Base-by-base conservation (phyloP, 2,888 invertebrate genomes). In the Axea sp. region DNA sequence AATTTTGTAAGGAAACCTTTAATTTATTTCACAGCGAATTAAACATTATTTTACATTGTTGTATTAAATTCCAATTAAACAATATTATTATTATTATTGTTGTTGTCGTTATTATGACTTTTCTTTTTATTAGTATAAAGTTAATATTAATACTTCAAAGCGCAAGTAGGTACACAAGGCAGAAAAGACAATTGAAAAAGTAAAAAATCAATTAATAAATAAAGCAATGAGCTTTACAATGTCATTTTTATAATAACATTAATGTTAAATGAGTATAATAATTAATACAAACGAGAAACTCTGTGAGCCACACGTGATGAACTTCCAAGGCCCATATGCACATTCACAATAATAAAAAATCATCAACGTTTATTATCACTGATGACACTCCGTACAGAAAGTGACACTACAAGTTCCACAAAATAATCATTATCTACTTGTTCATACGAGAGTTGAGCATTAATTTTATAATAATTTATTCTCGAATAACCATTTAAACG, bases 301-400 rank as follows among this genome's bases (percentile, higher is more conserved):
- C 68, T 28, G 53, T 68, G 68, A 24, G 59, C 57, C 67, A 39
- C 41, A 41, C 49, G 57, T 68, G 49, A 51, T n/a, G 59, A 60
- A 49, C 43, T 30, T 49, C 33, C 33, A 60, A 53, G 14, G 60
- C 14, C 57, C 68, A 68, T 68, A 68, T 53, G 68, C 68, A 53
- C 68, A 60, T 51, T 7, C 60, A 59, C 59, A 57, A 31, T 8
- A 59, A 33, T 22, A 14, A 33, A 59, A 51, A 60, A 51, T 9
- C 68, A 68, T 57, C 17, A 31, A 49, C 15, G 11, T 17, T 5
- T 28, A 45, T 35, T 26, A 33, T 45, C 57, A 57, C 47, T n/a
- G 41, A 9, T 41, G 59, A 51, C 51, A 53, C 55, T 68, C 15
- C 30, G 31, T 30, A 11, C 14, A 12, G 22, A 45, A 45, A 39